phyloP scores from a whole-genome alignment of 2,113 vertebrate species.

The Barbus barbus region DNA sequence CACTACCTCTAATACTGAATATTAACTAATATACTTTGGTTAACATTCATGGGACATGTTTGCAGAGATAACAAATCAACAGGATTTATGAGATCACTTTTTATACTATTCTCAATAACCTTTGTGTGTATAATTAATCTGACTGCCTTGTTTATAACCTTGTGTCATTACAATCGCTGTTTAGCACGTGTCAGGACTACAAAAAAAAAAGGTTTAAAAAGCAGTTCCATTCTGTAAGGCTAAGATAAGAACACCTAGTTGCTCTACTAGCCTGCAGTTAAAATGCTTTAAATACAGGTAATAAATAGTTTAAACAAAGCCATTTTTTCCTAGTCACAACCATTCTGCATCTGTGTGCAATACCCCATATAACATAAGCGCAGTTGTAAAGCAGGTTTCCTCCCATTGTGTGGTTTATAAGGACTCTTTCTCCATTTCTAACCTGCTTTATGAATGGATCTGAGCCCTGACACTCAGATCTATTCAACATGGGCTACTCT shows the following conservation, averaged over 20 bases:
- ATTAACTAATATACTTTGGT: not conserved
- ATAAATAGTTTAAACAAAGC: not conserved
- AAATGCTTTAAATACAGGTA: not conserved
- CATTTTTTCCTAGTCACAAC: not conserved
- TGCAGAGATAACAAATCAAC: too few relatives aligned
- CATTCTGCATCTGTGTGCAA: not conserved
- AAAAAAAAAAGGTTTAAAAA: not conserved
- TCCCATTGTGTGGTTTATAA: conserved; percentile 37
- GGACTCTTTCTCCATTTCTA: conserved; percentile 48
- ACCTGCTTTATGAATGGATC: conserved; percentile 55
- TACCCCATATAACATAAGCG: not conserved
- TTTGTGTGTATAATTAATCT: not conserved
- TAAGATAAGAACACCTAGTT: not conserved
- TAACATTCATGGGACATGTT: not conserved
- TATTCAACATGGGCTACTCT: conserved; percentile 46
- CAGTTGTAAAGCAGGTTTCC: conserved; percentile 59
- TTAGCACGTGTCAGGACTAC: not conserved
- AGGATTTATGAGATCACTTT: not conserved
- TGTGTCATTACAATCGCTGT: not conserved
- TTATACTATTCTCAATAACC: not conserved
- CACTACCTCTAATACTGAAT: not conserved
- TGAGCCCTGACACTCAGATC: conserved; percentile 43
- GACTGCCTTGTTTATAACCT: not conserved
- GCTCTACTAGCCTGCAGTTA: not conserved
- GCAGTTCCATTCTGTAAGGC: not conserved